These are phyloP conservation scores for Ditula angustiorana DNA, from an alignment of 2,888 invertebrate genomes.

Conservation along the genomic window DNA sequence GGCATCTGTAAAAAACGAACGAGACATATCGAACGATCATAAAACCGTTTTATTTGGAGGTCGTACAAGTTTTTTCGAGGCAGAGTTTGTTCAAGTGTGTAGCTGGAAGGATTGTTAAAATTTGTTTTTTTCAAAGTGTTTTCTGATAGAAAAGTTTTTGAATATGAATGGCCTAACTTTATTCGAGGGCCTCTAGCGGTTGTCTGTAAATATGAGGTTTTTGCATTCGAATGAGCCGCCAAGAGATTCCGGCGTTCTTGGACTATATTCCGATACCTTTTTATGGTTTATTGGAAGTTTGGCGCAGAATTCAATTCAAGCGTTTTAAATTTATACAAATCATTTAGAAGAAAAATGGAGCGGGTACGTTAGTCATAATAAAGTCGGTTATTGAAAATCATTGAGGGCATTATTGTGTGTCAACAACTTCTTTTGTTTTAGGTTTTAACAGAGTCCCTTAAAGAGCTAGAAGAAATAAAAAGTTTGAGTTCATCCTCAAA, in stretches of 20 bases:
- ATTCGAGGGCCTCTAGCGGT: not conserved
- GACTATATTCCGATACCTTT: not conserved
- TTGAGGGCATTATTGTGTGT: too few species aligned
- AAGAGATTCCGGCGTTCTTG: not conserved
- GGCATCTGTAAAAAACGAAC: not conserved
- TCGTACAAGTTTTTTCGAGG: not conserved
- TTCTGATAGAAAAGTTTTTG: conserved; percentile 1
- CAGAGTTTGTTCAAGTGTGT: not conserved
- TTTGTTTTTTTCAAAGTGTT: conserved; percentile 15
- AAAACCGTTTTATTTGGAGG: not conserved
- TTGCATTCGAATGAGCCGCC: not conserved
- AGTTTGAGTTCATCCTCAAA: too few species aligned
- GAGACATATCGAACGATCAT: not conserved
- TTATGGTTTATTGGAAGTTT: not conserved
- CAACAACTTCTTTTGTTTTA: too few species aligned
- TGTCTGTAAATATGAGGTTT: not conserved
- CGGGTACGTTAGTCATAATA: too few species aligned
- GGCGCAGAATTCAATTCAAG: not conserved
- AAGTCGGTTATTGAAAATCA: too few species aligned
- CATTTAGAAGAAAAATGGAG: too few species aligned
- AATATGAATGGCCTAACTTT: conserved; percentile 12
- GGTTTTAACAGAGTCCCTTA: too few species aligned
- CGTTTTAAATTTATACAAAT: too few species aligned
- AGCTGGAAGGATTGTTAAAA: conserved; percentile 15
- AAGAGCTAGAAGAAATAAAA: too few species aligned